phyloP scores from a whole-genome alignment of 1,140 invertebrate genomes.

The Ceratitis capitata region DNA sequence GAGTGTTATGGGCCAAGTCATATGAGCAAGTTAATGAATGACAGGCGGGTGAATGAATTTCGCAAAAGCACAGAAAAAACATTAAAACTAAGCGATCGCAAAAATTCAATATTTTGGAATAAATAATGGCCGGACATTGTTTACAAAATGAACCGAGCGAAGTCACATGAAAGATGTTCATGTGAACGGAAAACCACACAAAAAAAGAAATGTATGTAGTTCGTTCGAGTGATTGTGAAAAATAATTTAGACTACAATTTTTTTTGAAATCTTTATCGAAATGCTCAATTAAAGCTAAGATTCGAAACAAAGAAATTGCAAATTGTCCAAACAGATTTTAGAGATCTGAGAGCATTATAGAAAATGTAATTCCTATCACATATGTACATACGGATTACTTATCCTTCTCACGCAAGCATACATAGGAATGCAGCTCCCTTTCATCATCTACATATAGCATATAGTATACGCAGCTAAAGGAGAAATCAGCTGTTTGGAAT shows the following conservation, averaged over 20 bases:
- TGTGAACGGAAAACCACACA: neutral
- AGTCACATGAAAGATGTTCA: slow-evolving; percentile 9
- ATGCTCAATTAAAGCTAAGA: too few species aligned
- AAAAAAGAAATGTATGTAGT: neutral
- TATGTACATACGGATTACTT: too few species aligned
- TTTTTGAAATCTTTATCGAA: neutral
- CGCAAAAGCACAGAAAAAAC: neutral
- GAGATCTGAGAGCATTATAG: too few species aligned
- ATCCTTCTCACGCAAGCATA: too few species aligned
- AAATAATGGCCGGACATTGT: neutral
- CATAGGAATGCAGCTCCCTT: too few species aligned
- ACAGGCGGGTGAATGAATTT: neutral
- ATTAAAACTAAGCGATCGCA: neutral
- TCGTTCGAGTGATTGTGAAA: too few species aligned
- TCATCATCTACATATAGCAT: too few species aligned
- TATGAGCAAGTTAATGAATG: slow-evolving; percentile 21
- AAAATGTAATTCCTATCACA: too few species aligned
- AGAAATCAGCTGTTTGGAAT: neutral
- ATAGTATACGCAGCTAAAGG: neutral
- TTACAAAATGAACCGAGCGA: neutral
- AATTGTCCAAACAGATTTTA: too few species aligned
- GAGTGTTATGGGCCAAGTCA: neutral
- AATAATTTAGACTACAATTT: too few species aligned
- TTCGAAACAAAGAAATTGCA: too few species aligned
- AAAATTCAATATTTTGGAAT: slow-evolving; percentile 17